Conservation (phyloP, 2,113 vertebrate genomes). For the Thamnaconus septentrionalis region DNA sequence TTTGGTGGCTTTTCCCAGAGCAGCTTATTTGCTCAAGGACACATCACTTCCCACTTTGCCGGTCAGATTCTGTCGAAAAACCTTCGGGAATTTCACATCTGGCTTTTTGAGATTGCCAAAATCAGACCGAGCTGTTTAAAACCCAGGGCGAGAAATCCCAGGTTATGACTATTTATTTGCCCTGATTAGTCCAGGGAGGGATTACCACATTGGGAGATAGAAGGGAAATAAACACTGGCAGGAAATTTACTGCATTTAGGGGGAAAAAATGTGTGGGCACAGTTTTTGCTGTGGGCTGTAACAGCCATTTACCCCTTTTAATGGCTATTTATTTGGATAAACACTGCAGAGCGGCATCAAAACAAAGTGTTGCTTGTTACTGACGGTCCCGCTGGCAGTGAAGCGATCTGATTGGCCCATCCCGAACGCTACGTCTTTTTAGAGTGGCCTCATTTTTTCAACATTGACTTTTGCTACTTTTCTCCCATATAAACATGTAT, state of each 20-base stretch:
- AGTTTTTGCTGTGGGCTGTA: no score
- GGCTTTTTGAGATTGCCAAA: conserved; percentile 11
- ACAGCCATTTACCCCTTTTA: no score
- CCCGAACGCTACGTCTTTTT: no score
- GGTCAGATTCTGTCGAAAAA: conserved; percentile 11
- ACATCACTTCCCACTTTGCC: not conserved
- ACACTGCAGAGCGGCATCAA: no score
- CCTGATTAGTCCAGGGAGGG: conserved; percentile 16
- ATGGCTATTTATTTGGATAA: no score
- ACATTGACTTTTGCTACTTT: no score
- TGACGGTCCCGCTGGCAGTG: no score
- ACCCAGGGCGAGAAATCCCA: conserved; percentile 6
- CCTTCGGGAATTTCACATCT: conserved; percentile 7
- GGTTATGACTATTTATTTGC: conserved; percentile 7
- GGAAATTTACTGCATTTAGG: not conserved
- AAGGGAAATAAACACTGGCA: not conserved
- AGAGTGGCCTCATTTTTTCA: no score
- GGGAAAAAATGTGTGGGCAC: no score
- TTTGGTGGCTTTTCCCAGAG: not conserved
- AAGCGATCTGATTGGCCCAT: no score
- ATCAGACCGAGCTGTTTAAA: not conserved
- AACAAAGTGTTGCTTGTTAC: no score
- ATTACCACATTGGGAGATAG: not conserved
- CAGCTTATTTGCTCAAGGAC: conserved; percentile 22
- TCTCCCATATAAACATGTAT: no score